A percentile compares a stretch with the other conserved stretches of the same genome.
These are phyloP conservation scores for Metaphire vulgaris DNA, from an alignment of 1,140 invertebrate genomes.

Conservation along the genomic window DNA sequence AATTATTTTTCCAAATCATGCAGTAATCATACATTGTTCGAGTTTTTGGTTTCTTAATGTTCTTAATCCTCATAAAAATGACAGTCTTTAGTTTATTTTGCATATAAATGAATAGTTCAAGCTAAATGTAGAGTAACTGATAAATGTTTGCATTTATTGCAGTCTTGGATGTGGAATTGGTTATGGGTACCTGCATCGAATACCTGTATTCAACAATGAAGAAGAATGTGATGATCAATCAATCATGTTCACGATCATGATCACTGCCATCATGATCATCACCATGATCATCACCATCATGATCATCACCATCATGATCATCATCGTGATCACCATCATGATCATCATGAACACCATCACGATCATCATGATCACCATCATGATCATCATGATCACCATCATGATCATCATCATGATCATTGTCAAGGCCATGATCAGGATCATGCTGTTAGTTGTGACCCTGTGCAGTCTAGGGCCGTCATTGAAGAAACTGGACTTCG, in stretches of 20 bases:
- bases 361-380: not conserved
- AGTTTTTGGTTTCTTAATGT: too few species aligned
- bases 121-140: too few species aligned
- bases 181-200: constrained; percentile 95
- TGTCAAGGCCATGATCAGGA: not conserved
- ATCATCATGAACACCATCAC: not conserved
- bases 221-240: not conserved
- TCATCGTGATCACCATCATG: not conserved
- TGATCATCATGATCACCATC: not conserved
- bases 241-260: not conserved
- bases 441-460: too few species aligned
- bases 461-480: too few species aligned
- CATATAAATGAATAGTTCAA: too few species aligned
- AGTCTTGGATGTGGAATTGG: constrained; percentile 97
- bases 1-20: too few species aligned
- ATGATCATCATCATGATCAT: not conserved
- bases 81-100: too few species aligned
- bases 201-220: constrained; percentile 65
- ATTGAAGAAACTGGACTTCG: too few species aligned
- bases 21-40: too few species aligned
- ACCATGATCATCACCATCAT: not conserved
- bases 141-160: constrained; percentile 40
- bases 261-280: not conserved
- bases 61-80: too few species aligned
- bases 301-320: not conserved